These are phyloP conservation scores for Zaprionus bogoriensis DNA, from an alignment of 2,888 invertebrate genomes.

Conservation along the genomic window DNA sequence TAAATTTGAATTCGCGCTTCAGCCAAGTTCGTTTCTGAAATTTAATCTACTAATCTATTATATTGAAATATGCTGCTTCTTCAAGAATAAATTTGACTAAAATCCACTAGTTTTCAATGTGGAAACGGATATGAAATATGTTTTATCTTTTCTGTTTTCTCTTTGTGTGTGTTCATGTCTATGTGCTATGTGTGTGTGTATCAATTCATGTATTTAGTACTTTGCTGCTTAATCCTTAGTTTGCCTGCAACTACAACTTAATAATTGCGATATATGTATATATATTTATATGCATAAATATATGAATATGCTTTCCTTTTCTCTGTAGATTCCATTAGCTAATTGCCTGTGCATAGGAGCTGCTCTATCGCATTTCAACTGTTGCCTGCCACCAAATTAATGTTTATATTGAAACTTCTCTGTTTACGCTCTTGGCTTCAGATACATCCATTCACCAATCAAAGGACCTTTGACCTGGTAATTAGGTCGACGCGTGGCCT, in stretches of 20 bases:
- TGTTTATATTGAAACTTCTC: constrained; percentile 36
- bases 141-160: constrained; percentile 25
- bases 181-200: constrained; percentile 12
- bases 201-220: constrained; percentile 53
- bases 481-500: constrained; percentile 5
- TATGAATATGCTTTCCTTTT: constrained; percentile 22
- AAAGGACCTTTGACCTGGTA: constrained; percentile 26
- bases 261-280: constrained; percentile 39
- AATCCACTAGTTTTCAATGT: constrained; percentile 68
- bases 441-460: constrained; percentile 35
- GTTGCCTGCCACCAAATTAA: constrained; percentile 44
- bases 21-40: constrained; percentile 49
- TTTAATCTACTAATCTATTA: constrained; percentile 56
- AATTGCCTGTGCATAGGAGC: constrained; percentile 62
- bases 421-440: constrained; percentile 38
- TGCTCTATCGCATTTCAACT: constrained; percentile 35
- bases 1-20: constrained; percentile 31
- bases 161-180: constrained; percentile 25
- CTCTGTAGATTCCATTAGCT: constrained; percentile 67
- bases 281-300: constrained; percentile 20
- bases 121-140: constrained; percentile 77
- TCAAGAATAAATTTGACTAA: constrained; percentile 72
- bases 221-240: constrained; percentile 42
- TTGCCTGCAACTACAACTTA: constrained; percentile 59
- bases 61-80: constrained; percentile 41